phyloP scores from a whole-genome alignment of 2,888 invertebrate genomes.

The Macrophya alboannulata region DNA sequence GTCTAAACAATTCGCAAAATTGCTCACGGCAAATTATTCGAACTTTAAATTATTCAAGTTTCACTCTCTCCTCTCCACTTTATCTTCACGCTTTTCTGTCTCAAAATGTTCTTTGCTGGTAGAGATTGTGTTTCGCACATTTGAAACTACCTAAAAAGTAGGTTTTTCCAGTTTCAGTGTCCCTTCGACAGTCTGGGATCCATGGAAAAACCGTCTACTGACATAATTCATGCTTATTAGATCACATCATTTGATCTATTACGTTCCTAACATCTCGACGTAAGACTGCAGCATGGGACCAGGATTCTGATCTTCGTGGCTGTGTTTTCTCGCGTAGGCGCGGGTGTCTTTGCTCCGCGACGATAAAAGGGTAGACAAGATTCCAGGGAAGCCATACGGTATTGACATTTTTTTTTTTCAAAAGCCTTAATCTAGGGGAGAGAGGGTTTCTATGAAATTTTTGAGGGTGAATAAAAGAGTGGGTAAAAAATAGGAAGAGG shows the following conservation, averaged over 20 bases:
- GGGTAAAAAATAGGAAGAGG: not conserved
- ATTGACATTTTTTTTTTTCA: slow-evolving; percentile 11
- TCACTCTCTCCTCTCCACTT: not conserved
- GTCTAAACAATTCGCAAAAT: slow-evolving; percentile 32
- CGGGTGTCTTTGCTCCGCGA: not conserved
- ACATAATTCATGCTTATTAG: not conserved
- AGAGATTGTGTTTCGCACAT: not conserved
- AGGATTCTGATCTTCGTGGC: not conserved
- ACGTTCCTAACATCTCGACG: not conserved
- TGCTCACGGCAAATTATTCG: slow-evolving; percentile 30
- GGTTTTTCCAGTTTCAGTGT: not conserved
- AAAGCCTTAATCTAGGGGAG: not conserved
- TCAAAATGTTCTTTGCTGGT: not conserved
- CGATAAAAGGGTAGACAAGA: not conserved
- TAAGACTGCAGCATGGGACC: slow-evolving; percentile 9
- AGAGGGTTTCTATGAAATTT: not conserved
- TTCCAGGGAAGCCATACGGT: not conserved
- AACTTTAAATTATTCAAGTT: slow-evolving; percentile 40
- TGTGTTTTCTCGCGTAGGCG: not conserved
- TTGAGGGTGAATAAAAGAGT: not conserved
- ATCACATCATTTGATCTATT: not conserved
- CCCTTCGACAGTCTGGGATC: not conserved
- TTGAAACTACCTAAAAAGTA: not conserved
- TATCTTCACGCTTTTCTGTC: not conserved
- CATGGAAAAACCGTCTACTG: not conserved